Evolutionary conservation across 2,797 vertebrate genomes (phyloP).

Genomic region (Monodelphis domestica): DNA sequence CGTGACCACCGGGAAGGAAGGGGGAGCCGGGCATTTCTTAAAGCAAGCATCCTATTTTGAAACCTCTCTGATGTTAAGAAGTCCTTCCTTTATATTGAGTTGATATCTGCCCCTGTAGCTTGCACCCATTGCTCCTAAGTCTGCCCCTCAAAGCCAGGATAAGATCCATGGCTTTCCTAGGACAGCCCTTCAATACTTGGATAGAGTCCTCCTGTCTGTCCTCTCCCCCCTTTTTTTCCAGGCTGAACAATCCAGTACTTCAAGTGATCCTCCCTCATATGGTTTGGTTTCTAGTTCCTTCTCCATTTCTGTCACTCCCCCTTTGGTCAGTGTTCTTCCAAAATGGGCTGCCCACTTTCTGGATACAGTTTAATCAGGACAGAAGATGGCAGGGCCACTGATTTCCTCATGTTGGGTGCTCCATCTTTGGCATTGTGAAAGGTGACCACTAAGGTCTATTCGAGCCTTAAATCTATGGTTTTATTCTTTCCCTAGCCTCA

Average conservation of each 20-base stretch:
- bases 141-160: background rate
- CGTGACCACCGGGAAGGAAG: background rate
- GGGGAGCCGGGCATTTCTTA: background rate
- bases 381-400: no score
- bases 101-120: background rate
- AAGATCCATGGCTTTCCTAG: background rate
- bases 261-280: no score
- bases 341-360: no score
- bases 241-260: background rate
- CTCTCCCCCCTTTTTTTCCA: background rate
- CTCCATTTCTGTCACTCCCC: no score
- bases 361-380: no score
- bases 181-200: background rate
- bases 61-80: background rate
- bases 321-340: no score
- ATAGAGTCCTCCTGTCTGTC: background rate
- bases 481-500: no score
- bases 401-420: no score
- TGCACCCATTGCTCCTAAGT: background rate
- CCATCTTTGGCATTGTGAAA: no score
- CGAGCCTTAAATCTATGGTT: no score
- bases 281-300: no score
- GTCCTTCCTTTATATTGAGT: background rate
- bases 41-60: background rate
- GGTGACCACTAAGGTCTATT: no score